Evolutionary conservation across 1,140 invertebrate species (phyloP).

Genomic region (Eubasilissa regina): DNA sequence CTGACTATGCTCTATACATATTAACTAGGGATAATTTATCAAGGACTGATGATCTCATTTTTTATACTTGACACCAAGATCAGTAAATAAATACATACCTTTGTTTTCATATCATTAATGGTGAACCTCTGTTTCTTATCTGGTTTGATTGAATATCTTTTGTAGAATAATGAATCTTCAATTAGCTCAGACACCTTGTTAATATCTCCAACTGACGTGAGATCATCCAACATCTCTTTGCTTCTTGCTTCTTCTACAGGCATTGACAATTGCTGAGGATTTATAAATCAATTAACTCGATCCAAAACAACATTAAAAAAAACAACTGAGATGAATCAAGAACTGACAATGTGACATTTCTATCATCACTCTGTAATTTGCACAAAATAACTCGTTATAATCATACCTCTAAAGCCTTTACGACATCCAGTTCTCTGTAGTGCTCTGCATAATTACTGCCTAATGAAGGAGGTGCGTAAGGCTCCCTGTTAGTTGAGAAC

Average conservation of each 20-base stretch:
- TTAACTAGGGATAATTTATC: neutral
- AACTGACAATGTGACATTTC: neutral
- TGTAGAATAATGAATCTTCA: slow-evolving; percentile 28
- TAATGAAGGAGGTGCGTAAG: neutral
- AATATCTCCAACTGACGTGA: slow-evolving; percentile 32
- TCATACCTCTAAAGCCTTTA: slow-evolving; percentile 31
- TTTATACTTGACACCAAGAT: neutral
- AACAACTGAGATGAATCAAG: neutral
- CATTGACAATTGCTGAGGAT: slow-evolving; percentile 19
- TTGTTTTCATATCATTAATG: slow-evolving; percentile 26
- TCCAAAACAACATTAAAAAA: neutral
- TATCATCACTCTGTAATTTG: neutral
- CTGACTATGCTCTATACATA: neutral
- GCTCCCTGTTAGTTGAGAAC: neutral
- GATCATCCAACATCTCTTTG: slow-evolving; percentile 33
- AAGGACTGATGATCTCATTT: neutral
- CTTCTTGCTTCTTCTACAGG: slow-evolving; percentile 12
- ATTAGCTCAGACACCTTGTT: slow-evolving; percentile 19
- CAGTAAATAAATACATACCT: slow-evolving; percentile 17
- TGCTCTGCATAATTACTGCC: slow-evolving; percentile 7
- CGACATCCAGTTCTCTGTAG: slow-evolving; percentile 19
- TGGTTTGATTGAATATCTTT: slow-evolving; percentile 11
- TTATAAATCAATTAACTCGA: neutral
- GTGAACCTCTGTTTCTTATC: neutral
- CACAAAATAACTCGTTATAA: neutral